Evolutionary conservation across 1,140 invertebrate species (phyloP), one percentile per base, ranked within the genome.

Genomic region (Pogonomyrmex californicus): DNA sequence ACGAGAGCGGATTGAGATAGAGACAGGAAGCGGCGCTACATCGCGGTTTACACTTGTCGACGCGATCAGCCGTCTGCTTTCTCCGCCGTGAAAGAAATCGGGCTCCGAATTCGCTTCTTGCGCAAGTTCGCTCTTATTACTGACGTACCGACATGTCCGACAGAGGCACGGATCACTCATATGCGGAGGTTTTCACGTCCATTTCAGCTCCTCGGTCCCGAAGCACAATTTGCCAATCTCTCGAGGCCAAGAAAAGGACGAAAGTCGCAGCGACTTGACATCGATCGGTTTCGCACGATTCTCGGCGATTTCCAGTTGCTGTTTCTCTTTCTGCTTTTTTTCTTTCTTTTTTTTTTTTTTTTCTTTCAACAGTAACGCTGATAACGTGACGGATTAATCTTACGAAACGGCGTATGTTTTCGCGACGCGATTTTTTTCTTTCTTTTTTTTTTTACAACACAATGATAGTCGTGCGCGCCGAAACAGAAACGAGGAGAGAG

Each of bases 61-160:
- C 76, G 51, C 77, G 41, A 66, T 81, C 82, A 56, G 76, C 47
- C 76, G 76, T 82, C 58, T 54, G 83, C 76, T 86, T 86, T 81
- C 79, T 78, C 73, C 62, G 70, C 36, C 47, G 51, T 5, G 63
- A 86, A 79, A 86, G 71, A 77, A 65, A 49, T 51, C 44, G 17
- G 62, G 5, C 51, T 47, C 60, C 77, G 41, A 86, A 81, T 86
- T 81, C 83, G 33, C 60, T 30, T 81, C 83, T 82, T 81, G 58
- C 63, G 47, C 47, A 86, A 65, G 47, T 54, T 41, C 51, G 71
- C 44, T 47, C 30, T 54, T 66, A 56, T 65, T 68, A 54, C 9
- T 66, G 17, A 47, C 9, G 63, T 68, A 30, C 9, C 12, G 30
- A 60, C 41, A 36, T 47, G 10, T 62, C n/a, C 33, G 38, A 81